Conservation (phyloP, 2,888 invertebrate species). For the Rotaria macrura region DNA sequence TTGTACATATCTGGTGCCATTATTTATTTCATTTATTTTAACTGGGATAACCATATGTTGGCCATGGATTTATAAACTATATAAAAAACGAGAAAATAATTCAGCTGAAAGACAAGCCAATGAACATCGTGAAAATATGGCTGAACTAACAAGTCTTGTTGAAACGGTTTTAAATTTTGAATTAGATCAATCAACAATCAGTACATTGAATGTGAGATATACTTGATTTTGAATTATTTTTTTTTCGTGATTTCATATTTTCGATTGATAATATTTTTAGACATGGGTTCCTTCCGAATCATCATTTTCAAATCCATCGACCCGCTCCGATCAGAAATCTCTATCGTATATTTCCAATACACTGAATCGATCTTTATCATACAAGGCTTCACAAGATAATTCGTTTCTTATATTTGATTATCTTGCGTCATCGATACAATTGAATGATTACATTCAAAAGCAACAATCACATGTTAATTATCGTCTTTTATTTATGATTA, state of each 20-base stretch:
- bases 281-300: neutral
- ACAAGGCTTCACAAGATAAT: neutral
- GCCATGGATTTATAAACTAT: neutral
- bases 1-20: neutral
- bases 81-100: neutral
- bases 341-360: neutral
- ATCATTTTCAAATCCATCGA: constrained; percentile 20
- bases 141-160: neutral
- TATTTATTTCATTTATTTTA: neutral
- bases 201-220: neutral
- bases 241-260: neutral
- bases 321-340: neutral
- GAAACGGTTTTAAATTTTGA: neutral
- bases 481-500: neutral
- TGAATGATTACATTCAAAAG: neutral
- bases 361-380: neutral
- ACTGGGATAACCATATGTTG: neutral
- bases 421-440: neutral
- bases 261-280: neutral
- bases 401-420: neutral
- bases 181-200: neutral
- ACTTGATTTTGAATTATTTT: neutral
- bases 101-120: neutral
- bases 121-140: neutral
- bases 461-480: neutral